Base-by-base conservation (phyloP, 2,888 invertebrate species). In the Eupithecia insigniata region DNA sequence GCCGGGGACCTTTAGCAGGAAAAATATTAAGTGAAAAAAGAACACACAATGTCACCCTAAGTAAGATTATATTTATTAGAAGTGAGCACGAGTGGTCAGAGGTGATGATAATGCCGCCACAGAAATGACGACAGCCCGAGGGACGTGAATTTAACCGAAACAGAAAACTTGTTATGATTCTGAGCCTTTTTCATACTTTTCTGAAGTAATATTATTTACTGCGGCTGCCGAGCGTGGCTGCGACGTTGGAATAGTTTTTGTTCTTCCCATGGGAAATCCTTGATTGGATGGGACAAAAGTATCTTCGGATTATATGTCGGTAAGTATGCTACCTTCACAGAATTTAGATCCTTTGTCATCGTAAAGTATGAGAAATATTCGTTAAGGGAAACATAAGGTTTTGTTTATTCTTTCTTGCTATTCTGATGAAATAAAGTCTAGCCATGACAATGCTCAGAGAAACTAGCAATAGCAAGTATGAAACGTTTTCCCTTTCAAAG, bases 21-120 rank as follows among this genome's bases (percentile, higher is more conserved):
- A 92, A 93, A 93, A 93, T 93, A 93, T 93, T 92, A 92, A 93
- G 92, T 93, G 92, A 92, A 93, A 92, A 92, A 90, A 89, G 89
- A 89, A 90, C 88, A 91, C 89, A 90, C 89, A 89, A 88, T 87
- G 90, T 90, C 89, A 87, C 88, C 88, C 88, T 85, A 83, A 88
- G 86, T 87, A 88, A 88, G 89, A 89, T 89, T 89, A 88, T 91
- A 88, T 89, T 89, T 89, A 89, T 89, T 86, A 87, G 83, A 76
- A 81, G 81, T 82, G 81, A 79, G 78, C 82, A 82, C 77, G 73
- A 74, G 81, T 82, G 83, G 85, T 82, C 83, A 82, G 80, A 81
- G 83, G 80, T 78, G 81, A 79, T 80, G 82, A 75, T 78, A 83
- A 82, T 82, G 81, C 83, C 80, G n/a, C 10, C 80, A 62, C 71